Conservation (phyloP, 2,797 vertebrate genomes). For the Lutra lutra region DNA sequence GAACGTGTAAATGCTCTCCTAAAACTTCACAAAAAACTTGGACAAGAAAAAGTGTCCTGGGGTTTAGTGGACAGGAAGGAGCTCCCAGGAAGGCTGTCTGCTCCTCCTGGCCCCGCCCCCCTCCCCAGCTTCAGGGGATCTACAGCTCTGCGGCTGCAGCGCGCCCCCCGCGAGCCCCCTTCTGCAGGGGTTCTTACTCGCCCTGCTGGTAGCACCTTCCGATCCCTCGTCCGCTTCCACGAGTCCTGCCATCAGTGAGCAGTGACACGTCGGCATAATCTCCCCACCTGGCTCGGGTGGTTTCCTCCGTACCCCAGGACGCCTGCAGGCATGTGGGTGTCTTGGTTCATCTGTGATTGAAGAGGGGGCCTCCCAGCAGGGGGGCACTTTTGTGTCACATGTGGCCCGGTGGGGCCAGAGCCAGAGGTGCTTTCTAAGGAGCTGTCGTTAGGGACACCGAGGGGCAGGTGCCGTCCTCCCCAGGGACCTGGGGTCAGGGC, state of each 20-base stretch:
- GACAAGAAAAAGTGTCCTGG: too few relatives aligned
- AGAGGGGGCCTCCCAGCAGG: rapidly evolving
- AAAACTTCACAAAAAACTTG: constrained; percentile 90
- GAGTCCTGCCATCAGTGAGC: not conserved
- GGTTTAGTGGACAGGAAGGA: not conserved
- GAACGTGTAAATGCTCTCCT: constrained; percentile 93
- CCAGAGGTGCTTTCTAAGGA: not conserved
- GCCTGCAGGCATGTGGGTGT: too few relatives aligned
- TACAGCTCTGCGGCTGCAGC: not conserved
- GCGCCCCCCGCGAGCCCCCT: not conserved
- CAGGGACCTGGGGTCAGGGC: not conserved
- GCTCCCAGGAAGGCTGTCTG: not conserved
- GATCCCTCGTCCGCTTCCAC: not conserved
- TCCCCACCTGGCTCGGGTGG: not conserved
- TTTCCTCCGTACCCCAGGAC: not conserved
- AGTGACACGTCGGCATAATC: too few relatives aligned
- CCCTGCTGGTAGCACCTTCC: not conserved
- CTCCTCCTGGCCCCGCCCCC: too few relatives aligned
- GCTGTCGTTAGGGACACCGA: not conserved
- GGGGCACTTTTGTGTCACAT: not conserved
- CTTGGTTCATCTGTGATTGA: not conserved
- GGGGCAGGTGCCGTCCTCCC: not conserved
- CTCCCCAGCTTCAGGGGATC: not conserved
- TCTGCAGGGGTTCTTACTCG: not conserved
- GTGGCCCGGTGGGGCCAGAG: not conserved